Percentiles rank a stretch among this genome's conserved stretches.
Evolutionary conservation across 2,113 vertebrate genomes (phyloP).

Genomic region (Lichenostomus cassidix): DNA sequence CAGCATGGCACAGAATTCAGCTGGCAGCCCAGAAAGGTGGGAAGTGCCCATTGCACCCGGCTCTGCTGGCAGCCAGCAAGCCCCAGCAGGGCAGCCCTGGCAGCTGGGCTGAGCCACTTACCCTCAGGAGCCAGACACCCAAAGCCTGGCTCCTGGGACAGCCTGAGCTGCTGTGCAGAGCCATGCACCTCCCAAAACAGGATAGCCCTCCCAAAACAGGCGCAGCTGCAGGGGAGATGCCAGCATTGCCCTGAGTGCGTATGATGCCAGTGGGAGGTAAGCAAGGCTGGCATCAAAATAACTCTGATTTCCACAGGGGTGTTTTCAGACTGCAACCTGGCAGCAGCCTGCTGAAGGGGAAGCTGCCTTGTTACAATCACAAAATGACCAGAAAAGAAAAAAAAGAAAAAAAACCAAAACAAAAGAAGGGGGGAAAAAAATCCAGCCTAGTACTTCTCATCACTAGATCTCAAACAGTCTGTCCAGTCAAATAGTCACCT

Average conservation of each 20-base stretch:
- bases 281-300: background rate
- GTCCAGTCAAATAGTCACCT: background rate
- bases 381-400: background rate
- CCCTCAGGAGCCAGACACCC: background rate
- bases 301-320: background rate
- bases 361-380: background rate
- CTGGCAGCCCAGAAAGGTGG: background rate
- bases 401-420: too few species aligned
- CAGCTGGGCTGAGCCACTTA: background rate
- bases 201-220: background rate
- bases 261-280: accelerated
- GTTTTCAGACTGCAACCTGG: background rate
- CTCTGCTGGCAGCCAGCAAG: accelerated
- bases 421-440: too few species aligned
- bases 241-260: accelerated
- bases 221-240: background rate
- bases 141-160: background rate
- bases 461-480: background rate
- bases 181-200: background rate
- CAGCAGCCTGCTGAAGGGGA: background rate
- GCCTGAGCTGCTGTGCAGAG: accelerated
- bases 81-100: background rate
- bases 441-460: background rate
- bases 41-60: accelerated
- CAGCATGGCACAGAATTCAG: background rate